phyloP scores from a whole-genome alignment of 2,113 vertebrate species.

The Tragelaphus scriptus region DNA sequence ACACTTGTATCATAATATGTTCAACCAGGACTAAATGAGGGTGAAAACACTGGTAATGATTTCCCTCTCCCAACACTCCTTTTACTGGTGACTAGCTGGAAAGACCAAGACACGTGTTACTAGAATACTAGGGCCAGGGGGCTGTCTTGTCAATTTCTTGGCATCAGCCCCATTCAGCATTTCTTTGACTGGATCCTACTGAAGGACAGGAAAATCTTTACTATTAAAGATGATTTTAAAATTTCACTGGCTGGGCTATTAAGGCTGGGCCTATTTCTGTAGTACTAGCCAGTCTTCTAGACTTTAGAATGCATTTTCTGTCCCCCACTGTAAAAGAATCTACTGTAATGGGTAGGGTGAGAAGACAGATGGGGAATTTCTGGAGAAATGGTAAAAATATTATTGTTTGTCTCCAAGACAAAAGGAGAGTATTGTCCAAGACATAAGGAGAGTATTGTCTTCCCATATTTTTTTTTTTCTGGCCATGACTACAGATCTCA shows the following conservation, averaged over 20 bases:
- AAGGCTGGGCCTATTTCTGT: background rate
- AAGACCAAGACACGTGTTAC: conserved; percentile 23
- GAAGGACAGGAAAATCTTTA: conserved; percentile 50
- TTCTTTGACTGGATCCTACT: conserved; percentile 62
- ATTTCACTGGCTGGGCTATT: background rate
- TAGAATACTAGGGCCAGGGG: background rate
- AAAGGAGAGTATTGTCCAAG: background rate
- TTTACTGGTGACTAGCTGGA: conserved; percentile 46
- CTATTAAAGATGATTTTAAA: background rate
- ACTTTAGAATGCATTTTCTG: background rate
- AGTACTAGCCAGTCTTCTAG: background rate
- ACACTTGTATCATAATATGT: conserved; percentile 54
- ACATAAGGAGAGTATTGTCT: background rate
- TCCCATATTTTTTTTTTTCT: background rate
- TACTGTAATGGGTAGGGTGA: background rate
- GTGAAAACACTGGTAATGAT: conserved; percentile 54
- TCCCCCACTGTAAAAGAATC: background rate
- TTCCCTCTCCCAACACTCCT: conserved; percentile 28
- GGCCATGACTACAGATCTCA: background rate
- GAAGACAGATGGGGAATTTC: background rate
- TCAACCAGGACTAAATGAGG: conserved; percentile 58
- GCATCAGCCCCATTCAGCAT: conserved; percentile 29
- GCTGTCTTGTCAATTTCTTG: conserved; percentile 60
- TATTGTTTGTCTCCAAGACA: background rate
- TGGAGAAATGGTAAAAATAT: background rate